Conservation (phyloP, 2,113 vertebrate genomes). For the Mellivora capensis region DNA sequence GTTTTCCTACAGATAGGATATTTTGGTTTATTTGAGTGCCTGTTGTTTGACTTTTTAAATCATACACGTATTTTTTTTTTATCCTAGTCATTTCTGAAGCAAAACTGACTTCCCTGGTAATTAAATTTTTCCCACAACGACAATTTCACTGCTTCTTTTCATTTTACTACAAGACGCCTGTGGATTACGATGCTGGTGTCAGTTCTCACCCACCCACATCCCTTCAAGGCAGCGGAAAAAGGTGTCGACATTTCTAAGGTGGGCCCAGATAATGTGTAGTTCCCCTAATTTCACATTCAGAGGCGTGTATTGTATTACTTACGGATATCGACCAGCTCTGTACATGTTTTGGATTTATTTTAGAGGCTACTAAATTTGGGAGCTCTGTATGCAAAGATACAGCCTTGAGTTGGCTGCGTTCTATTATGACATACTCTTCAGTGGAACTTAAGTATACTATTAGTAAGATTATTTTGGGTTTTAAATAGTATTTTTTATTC, state of each 20-base stretch:
- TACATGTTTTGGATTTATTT: conserved; percentile 24
- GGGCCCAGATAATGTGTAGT: neutral
- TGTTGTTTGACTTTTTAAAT: conserved; percentile 39
- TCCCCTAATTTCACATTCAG: neutral
- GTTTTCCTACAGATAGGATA: neutral
- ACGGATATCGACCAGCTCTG: neutral
- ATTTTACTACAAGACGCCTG: neutral
- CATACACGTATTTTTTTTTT: neutral
- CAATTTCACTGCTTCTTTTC: conserved; percentile 27
- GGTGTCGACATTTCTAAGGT: neutral
- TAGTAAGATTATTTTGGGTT: neutral
- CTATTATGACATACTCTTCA: neutral
- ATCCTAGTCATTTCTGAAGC: conserved; percentile 53
- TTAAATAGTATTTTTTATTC: neutral
- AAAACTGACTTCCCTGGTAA: conserved; percentile 60
- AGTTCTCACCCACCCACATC: conserved; percentile 28
- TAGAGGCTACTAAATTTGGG: neutral
- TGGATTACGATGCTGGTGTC: conserved; percentile 29
- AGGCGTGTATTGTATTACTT: neutral
- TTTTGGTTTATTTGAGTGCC: conserved; percentile 49
- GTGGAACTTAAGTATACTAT: neutral
- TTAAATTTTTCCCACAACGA: conserved; percentile 41
- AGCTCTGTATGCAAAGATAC: neutral
- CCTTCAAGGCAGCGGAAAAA: neutral
- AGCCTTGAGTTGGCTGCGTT: neutral